Percentiles rank a stretch among this genome's conserved stretches.
Evolutionary conservation across 2,797 vertebrate genomes (phyloP).

Genomic region (Spea hammondii): DNA sequence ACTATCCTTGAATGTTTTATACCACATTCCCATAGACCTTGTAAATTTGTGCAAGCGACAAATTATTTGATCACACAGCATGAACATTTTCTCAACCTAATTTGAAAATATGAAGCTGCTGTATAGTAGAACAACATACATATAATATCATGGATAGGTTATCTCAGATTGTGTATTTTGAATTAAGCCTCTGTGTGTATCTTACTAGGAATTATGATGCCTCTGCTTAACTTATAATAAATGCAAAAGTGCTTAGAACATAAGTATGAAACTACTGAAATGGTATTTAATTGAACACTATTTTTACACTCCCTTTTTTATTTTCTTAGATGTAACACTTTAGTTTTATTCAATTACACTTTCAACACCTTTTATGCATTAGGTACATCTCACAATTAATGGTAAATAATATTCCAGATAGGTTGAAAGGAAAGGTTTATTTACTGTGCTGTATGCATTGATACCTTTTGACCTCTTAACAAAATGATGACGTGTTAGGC

Average conservation of each 20-base stretch:
- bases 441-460: too few species aligned
- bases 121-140: conserved; percentile 37
- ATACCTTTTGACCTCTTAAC: too few species aligned
- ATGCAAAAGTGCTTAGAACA: background rate
- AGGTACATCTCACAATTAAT: too few species aligned
- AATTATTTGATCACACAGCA: conserved; percentile 47
- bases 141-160: conserved; percentile 19
- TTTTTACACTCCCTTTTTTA: too few species aligned
- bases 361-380: too few species aligned
- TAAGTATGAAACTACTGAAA: background rate
- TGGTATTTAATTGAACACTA: too few species aligned
- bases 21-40: conserved; percentile 33
- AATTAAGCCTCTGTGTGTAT: conserved; percentile 11
- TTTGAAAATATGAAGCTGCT: conserved; percentile 44
- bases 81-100: conserved; percentile 38
- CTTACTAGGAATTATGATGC: background rate
- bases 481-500: too few species aligned
- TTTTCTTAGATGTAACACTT: too few species aligned
- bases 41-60: conserved; percentile 44
- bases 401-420: too few species aligned
- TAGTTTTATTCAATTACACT: too few species aligned
- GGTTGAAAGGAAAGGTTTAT: too few species aligned
- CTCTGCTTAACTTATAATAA: background rate
- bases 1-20: conserved; percentile 38
- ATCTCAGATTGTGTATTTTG: conserved; percentile 17